Base-by-base conservation (phyloP, 2,888 invertebrate genomes). In the Philereme vetulata region DNA sequence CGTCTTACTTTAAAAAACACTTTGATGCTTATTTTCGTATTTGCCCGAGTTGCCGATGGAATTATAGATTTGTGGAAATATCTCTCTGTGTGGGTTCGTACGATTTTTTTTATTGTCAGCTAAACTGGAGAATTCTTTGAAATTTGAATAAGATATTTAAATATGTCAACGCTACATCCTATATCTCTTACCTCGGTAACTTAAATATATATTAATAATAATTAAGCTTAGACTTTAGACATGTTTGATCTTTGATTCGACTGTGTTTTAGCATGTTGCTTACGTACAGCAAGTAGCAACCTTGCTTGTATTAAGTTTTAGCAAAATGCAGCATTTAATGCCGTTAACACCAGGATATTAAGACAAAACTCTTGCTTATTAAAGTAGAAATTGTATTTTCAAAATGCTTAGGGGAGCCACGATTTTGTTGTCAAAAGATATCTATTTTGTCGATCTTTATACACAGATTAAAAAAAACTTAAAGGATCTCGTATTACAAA, bases 1-100 rank as follows among this genome's bases (percentile, higher is more conserved):
- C 84, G 86, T 81, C 83, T 87, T 84, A 81, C 79, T 85, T 81
- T 88, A 88, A 90, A 90, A 90, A 89, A 90, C 83, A 85, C 90
- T 90, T 91, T 90, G 90, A 90, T 85, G 89, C 85, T 89, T 90
- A 91, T 91, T 91, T 90, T 90, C 85, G 90, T 90, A 85, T 88
- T 88, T 83, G 86, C 85, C 78, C 67, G 78, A 73, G 76, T 80
- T 81, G 90, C 80, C 85, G 90, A 91, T 84, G 75, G 90, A 90
- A 86, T 88, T 90, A 91, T 90, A 82, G 88, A 86, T 91, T 89
- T 86, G 86, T 85, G 84, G 90, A 89, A 90, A 85, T 79, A 80
- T 82, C 84, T 82, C 84, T 79, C 78, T 85, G 88, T 86, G 88
- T 86, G 84, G 82, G 82, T 84, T 84, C 80, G 74, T 82, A 74